Base-by-base conservation (phyloP, 2,797 vertebrate species). In the Dicrostonyx torquatus region DNA sequence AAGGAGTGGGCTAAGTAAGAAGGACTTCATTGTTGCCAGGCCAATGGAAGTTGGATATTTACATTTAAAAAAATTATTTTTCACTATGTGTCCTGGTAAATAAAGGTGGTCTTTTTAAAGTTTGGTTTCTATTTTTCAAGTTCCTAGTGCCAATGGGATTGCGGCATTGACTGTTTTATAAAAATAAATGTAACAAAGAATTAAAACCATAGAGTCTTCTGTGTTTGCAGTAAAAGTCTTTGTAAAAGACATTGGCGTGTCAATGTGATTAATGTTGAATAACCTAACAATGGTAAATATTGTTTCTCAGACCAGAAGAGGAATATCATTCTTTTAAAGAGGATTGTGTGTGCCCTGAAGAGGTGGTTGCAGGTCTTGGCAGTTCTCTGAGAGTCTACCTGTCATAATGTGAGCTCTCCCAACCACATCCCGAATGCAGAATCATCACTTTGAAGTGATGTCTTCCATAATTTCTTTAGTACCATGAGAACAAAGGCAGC, bases 261-360 rank as follows among this genome's bases (percentile, higher is more conserved):
- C 91, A 92, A 92, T 80, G 43, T 12, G 34, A 91, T 94, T 89
- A 45, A 90, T 82, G 84, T 94, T 94, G 4, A 72, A 77, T 82
- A 53, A 45, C 24, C 43, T 37, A 62, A 34, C 1, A 53, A 4
- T 83, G 26, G 29, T 62, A 80, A 80, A 83, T 89, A 79, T 48
- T 77, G 7, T 93, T 94, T 95, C 45, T 95, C n/a, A 73, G 87
- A 62, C 79, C 31, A 0, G 34, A 79, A 68, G 60, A 86, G 87
- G 78, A 17, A 40, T 70, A 18, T 48, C 14, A 62, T 66, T 18
- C 37, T 80, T 92, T 87, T 66, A 73, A 34, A 76, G 37, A 43
- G 15, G 50, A 22, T 2, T 1, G 7, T 12, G 45, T 53, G n/a
- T 73, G 31, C 12, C 34, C 64, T 89, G 58, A 94, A 40, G 37